A percentile compares a stretch with the other conserved stretches of the same genome.
phyloP scores from a whole-genome alignment of 2,888 invertebrate species.

The Timandra comae region DNA sequence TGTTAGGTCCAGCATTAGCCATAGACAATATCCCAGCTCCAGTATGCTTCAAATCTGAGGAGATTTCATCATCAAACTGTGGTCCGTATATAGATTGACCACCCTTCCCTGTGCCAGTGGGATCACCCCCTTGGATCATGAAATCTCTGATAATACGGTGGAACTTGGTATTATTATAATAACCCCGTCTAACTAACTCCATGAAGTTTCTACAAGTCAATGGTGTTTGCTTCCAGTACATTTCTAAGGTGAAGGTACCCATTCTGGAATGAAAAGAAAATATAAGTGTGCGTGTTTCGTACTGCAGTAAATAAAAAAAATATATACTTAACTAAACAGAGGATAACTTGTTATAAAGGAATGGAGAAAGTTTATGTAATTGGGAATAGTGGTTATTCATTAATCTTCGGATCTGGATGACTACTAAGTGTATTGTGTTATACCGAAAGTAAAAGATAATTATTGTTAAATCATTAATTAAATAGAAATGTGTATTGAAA shows the following conservation, averaged over 20 bases:
- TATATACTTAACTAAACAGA: too few relatives aligned
- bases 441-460: too few relatives aligned
- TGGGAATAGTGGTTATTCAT: too few relatives aligned
- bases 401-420: too few relatives aligned
- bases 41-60: constrained; percentile 95
- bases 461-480: too few relatives aligned
- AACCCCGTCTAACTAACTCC: constrained; percentile 93
- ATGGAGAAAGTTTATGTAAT: too few relatives aligned
- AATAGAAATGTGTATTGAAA: too few relatives aligned
- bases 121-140: constrained; percentile 98
- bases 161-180: constrained; percentile 97
- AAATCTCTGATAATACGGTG: constrained; percentile 96
- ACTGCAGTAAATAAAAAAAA: constrained; percentile 3
- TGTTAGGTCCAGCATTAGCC: constrained; percentile 98
- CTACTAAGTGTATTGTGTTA: too few relatives aligned
- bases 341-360: too few relatives aligned
- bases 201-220: constrained; percentile 98
- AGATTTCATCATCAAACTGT: constrained; percentile 96
- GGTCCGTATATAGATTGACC: constrained; percentile 98
- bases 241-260: constrained; percentile 93
- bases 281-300: neutral
- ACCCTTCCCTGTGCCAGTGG: constrained; percentile 96
- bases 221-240: constrained; percentile 99
- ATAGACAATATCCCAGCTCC: constrained; percentile 94
- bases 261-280: constrained; percentile 77